Base-by-base conservation (phyloP, 1,140 invertebrate species). In the Heterodera schachtii region DNA sequence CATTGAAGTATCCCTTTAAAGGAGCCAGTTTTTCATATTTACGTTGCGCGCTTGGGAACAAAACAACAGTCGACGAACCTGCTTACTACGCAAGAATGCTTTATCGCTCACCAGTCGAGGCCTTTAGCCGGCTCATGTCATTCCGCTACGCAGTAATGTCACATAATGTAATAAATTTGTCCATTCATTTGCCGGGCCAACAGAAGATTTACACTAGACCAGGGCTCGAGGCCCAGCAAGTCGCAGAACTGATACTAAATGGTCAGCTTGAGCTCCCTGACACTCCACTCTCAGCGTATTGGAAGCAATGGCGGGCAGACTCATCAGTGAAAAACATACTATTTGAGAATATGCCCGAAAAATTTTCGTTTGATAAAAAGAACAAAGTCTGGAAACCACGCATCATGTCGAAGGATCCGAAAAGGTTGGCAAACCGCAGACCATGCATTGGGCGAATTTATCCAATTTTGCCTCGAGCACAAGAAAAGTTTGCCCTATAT, bases 281-380 rank as follows among this genome's bases (percentile, higher is more conserved):
- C 1, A 76, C 74, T 21, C 11, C 74, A 2, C n/a, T 76, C 3
- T 57, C 74, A 7, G 41, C 74, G 3, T 76, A 76, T n/a, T 76
- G 74, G 74, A 76, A 76, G 19, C 4, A 64, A 2, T 76, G 74
- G 74, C 3, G 44, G 1, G 44, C 8, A 8, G 74, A 76, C 1
- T 47, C 16, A 19, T 16, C 74, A 2, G 13, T 76, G 4, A 3
- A n/a, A 2, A 57, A 76, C 21, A 52, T 52, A 21, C n/a, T 52
- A 2, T 75, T 76, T 76, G 74, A 76, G n/a, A 76, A 76, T n/a
- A 76, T 76, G 74, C 74, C 74, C 2, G 74, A 76, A 57, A 60
- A 41, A 0, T 52, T 21, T 21, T 76, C 49, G 6, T 57, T 76
- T 57, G 19, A 76, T 21, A 46, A 31, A 7, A 5, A 8, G 16